These are phyloP conservation scores for Boloria selene DNA, from an alignment of 2,888 invertebrate genomes.

Conservation along the genomic window DNA sequence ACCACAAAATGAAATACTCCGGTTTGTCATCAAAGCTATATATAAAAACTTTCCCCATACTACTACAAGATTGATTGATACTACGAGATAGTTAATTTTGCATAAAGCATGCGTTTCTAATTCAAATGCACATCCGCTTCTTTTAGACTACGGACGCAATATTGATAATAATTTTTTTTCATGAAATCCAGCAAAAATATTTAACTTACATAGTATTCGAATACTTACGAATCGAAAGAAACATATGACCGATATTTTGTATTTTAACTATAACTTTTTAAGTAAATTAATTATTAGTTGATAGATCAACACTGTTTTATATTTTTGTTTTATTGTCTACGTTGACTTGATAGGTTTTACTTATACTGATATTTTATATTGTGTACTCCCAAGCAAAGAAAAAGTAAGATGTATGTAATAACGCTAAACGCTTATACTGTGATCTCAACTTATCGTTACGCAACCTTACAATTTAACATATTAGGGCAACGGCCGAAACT, in stretches of 20 bases:
- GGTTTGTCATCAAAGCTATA: slow-evolving; percentile 51
- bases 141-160: slow-evolving; percentile 16
- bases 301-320: too few species aligned
- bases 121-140: slow-evolving; percentile 50
- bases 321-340: too few species aligned
- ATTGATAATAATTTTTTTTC: not conserved
- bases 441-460: not conserved
- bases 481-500: not conserved
- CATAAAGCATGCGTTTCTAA: slow-evolving; percentile 54
- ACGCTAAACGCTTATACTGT: not conserved
- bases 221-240: too few species aligned
- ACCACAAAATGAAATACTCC: slow-evolving; percentile 49
- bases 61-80: slow-evolving; percentile 44
- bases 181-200: too few species aligned
- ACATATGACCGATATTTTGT: too few species aligned
- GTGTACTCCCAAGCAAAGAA: not conserved
- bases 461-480: not conserved
- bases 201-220: too few species aligned
- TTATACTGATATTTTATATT: too few species aligned
- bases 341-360: too few species aligned
- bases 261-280: too few species aligned
- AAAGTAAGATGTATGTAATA: not conserved
- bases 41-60: slow-evolving; percentile 64
- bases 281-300: too few species aligned
- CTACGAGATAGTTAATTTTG: slow-evolving; percentile 57